Evolutionary conservation across 2,888 invertebrate species (phyloP).

Genomic region (Diloba caeruleocephala): DNA sequence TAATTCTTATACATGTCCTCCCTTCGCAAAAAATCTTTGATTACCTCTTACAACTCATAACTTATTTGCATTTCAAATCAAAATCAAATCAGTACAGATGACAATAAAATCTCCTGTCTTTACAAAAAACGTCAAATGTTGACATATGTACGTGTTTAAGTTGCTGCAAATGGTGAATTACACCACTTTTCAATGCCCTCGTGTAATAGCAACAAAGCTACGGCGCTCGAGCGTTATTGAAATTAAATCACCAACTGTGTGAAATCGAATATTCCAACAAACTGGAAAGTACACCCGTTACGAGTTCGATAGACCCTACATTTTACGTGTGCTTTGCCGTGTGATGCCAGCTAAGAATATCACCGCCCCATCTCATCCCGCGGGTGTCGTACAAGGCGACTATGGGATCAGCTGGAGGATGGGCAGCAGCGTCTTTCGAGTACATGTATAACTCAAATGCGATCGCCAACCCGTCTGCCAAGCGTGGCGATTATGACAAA

Average conservation of each 20-base stretch:
- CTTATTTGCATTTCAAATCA: conserved; percentile 1
- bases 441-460: no score
- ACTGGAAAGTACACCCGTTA: conserved; percentile 5
- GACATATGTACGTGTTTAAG: conserved; percentile 13
- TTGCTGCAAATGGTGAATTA: conserved; percentile 5
- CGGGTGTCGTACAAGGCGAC: no score
- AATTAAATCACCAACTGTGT: conserved; percentile 17
- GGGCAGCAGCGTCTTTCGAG: no score
- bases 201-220: conserved; percentile 3
- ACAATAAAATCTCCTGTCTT: neutral
- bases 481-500: no score
- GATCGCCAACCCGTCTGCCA: no score
- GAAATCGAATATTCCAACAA: conserved; percentile 12
- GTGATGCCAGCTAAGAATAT: no score
- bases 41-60: neutral
- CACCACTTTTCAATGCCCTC: conserved; percentile 15
- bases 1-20: neutral
- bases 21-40: neutral
- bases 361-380: no score
- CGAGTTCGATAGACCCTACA: no score
- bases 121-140: conserved; percentile 7
- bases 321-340: no score
- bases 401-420: no score
- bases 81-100: neutral
- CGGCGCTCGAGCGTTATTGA: conserved; percentile 9